phyloP scores from a whole-genome alignment of 2,113 vertebrate genomes.

The Archilochus colubris region DNA sequence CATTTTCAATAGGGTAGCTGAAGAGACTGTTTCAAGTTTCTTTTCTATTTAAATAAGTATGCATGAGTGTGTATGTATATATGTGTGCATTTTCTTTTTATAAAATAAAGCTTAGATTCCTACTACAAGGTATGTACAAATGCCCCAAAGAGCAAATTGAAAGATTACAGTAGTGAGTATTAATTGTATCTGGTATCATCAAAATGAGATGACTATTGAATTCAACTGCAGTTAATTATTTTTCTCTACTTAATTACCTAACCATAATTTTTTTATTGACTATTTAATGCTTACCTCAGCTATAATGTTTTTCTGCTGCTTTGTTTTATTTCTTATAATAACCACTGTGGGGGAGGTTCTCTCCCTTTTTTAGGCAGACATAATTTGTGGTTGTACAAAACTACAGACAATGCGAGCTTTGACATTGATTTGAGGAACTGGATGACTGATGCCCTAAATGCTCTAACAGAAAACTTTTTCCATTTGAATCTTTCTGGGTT shows the following conservation, averaged over 20 bases:
- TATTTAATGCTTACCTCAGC: not conserved
- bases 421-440: not conserved
- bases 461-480: not conserved
- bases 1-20: not conserved
- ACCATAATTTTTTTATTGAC: not conserved
- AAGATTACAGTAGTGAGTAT: not conserved
- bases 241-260: not conserved
- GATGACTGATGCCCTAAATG: not conserved
- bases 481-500: not conserved
- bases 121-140: not conserved
- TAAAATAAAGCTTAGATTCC: not conserved
- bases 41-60: not conserved
- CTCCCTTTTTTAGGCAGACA: rapidly evolving
- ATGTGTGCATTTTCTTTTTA: not conserved
- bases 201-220: not conserved
- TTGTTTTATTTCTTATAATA: not conserved
- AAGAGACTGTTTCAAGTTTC: not conserved
- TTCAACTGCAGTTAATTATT: not conserved
- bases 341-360: not conserved
- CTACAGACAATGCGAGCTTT: not conserved
- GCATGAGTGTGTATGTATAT: not conserved
- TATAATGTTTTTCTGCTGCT: not conserved
- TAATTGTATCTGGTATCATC: not conserved
- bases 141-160: not conserved
- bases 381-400: not conserved